phyloP scores from a whole-genome alignment of 2,888 invertebrate genomes.

The Tipula unca region DNA sequence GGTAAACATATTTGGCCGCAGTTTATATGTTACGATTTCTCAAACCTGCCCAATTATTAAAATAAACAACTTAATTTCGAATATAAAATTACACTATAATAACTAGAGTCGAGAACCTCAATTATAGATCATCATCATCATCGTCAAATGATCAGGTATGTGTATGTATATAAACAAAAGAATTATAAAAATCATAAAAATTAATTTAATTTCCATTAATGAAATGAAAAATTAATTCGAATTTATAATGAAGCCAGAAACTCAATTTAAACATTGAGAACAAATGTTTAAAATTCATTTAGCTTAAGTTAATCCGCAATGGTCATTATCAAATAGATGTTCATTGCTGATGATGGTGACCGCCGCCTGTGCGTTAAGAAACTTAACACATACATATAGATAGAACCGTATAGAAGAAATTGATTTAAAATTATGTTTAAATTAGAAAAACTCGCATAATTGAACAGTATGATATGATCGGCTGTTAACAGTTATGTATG shows the following conservation, averaged over 20 bases:
- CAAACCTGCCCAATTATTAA: not conserved
- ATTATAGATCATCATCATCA: not conserved
- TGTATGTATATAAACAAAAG: not conserved
- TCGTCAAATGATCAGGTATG: too few relatives aligned
- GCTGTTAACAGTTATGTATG: too few relatives aligned
- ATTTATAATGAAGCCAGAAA: not conserved
- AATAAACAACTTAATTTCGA: not conserved
- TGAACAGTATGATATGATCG: too few relatives aligned
- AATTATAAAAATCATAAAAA: too few relatives aligned
- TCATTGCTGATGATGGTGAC: not conserved
- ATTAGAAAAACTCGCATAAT: too few relatives aligned
- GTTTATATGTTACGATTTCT: not conserved
- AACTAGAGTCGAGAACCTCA: not conserved
- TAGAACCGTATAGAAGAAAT: too few relatives aligned
- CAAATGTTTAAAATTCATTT: not conserved
- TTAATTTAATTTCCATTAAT: not conserved
- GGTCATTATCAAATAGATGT: not conserved
- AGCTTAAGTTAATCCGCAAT: not conserved
- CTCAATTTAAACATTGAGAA: not conserved
- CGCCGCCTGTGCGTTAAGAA: too few relatives aligned
- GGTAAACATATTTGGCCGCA: not conserved
- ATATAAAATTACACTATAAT: not conserved
- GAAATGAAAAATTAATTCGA: not conserved
- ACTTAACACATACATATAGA: too few relatives aligned
- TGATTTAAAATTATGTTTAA: too few relatives aligned